Evolutionary conservation across 2,113 vertebrate genomes (phyloP), one percentile per base, ranked within the genome.

Genomic region (Cyprinodon brontotheroides): DNA sequence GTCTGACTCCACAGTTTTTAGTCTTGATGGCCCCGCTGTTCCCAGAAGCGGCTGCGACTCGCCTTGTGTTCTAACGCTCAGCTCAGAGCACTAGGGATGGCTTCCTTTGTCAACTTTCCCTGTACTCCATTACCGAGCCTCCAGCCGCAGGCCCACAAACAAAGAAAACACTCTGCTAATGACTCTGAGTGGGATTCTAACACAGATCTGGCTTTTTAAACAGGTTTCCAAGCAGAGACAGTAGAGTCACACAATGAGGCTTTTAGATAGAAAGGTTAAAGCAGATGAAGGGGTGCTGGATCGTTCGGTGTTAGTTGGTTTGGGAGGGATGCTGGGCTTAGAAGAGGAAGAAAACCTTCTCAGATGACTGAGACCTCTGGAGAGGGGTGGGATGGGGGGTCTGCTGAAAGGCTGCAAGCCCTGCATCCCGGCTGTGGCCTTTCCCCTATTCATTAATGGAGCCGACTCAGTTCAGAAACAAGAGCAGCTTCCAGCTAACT

Each of bases 121-220:
- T 78, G 38, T 74, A 66, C 87, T 85, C 80, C 83, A 86, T 86
- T 89, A 87, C 81, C 61, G 60, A 74, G 64, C 68, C 69, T 75
- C 61, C 91, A 89, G 78, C 78, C 45, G 9, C 64, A 38, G 76
- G 3, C 67, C 80, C 29, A 29, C 29, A 29, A 29, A 73, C 61
- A 38, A 20, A 47, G 53, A 53, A 79, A 88, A 87, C 85, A 77
- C 65, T 43, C 17, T 75, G 82, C 82, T 85, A 89, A 91, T 90
- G 86, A 86, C 89, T 86, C 78, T 63, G 80, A 92, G 77, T 67
- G 37, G 76, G 85, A 80, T 90, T 87, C 89, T 83, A 78, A 85
- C 77, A 92, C 91, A 92, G 92, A 91, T 89, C 84, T 72, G 78
- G 68, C 92, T 91, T 93, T 93, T 90, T 92, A 74, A 87, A 89